Percentiles rank a stretch among this genome's conserved stretches.
These are phyloP conservation scores for Epirrhoe tristata DNA, from an alignment of 2,888 invertebrate species.

Conservation along the genomic window DNA sequence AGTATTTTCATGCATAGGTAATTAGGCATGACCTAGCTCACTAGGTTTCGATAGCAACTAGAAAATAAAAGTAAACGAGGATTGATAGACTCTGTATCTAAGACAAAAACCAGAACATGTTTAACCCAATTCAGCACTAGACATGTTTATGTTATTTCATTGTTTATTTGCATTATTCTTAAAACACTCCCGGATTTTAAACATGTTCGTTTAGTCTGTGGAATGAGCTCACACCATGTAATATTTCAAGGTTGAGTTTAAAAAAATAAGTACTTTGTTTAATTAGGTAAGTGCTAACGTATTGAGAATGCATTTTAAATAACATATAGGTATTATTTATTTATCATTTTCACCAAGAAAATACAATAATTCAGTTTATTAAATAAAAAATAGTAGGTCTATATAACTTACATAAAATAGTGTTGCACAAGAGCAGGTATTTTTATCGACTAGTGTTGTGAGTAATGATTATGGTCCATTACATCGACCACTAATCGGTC, in stretches of 20 bases:
- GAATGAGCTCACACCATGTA: slow-evolving; percentile 30
- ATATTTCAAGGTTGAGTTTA: slow-evolving; percentile 27
- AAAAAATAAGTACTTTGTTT: background rate
- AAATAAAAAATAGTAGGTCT: too few relatives aligned
- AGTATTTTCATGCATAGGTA: too few relatives aligned
- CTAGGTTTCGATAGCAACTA: background rate
- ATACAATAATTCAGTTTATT: too few relatives aligned
- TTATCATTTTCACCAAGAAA: too few relatives aligned
- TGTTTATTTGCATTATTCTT: slow-evolving; percentile 52
- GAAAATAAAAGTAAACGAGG: background rate
- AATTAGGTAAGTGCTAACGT: too few relatives aligned
- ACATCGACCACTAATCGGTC: slow-evolving; percentile 63
- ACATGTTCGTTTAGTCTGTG: slow-evolving; percentile 35
- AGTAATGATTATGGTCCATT: slow-evolving; percentile 69
- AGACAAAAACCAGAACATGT: slow-evolving; percentile 53
- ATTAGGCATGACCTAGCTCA: background rate
- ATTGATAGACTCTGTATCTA: slow-evolving; percentile 13
- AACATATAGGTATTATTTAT: too few relatives aligned
- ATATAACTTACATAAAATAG: slow-evolving; percentile 8
- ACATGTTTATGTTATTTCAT: slow-evolving; percentile 54
- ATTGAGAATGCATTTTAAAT: too few relatives aligned
- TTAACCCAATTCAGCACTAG: slow-evolving; percentile 54
- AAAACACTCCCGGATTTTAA: slow-evolving; percentile 39
- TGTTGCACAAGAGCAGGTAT: slow-evolving; percentile 65
- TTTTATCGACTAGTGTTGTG: slow-evolving; percentile 68